Evolutionary conservation across 2,888 invertebrate species (phyloP), one percentile per base, ranked within the genome.

Genomic region (Augochlorella aurata): DNA sequence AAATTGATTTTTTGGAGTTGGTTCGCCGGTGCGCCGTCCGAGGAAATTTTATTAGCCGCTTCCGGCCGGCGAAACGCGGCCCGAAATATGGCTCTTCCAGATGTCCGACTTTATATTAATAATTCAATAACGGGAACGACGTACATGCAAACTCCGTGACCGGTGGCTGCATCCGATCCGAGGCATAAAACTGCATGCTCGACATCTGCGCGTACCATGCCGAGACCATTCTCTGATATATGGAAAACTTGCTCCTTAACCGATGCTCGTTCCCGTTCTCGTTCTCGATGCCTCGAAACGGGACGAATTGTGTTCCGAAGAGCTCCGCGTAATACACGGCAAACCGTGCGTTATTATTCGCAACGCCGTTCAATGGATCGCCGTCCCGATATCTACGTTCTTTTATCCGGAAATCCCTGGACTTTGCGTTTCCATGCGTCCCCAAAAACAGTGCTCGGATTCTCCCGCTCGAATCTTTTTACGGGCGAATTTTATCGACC

Each of bases 71-170:
- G 65, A 70, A 58, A 70, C 54, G 29, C 69, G 54, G n/a, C 14
- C 54, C 71, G 47, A 73, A 69, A 65, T 63, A 61, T 45, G 45
- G 45, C 1, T 24, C 29, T 18, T 44, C 14, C 82, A 81, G 66
- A 70, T 74, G 74, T 70, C 74, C 70, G 45, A 68, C 63, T 81
- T 81, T 67, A 21, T 70, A 81, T 81, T 75, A 81, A 81, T 81
- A 81, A 81, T 81, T 81, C 81, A 67, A 74, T 81, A 74, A 70
- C 38, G 44, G 66, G 66, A 70, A 74, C 58, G 71, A 29, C 67
- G 50, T 38, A 47, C 49, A 44, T 24, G 45, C 58, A 24, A 45
- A 12, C 50, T 10, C 5, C 1, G 18, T 50, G 63, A 45, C 18
- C 70, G 47, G 66, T 50, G 21, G 75, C 75, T 38, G 75, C 75